These are phyloP conservation scores for Euura lappo DNA, from an alignment of 1,140 invertebrate genomes.

Conservation along the genomic window DNA sequence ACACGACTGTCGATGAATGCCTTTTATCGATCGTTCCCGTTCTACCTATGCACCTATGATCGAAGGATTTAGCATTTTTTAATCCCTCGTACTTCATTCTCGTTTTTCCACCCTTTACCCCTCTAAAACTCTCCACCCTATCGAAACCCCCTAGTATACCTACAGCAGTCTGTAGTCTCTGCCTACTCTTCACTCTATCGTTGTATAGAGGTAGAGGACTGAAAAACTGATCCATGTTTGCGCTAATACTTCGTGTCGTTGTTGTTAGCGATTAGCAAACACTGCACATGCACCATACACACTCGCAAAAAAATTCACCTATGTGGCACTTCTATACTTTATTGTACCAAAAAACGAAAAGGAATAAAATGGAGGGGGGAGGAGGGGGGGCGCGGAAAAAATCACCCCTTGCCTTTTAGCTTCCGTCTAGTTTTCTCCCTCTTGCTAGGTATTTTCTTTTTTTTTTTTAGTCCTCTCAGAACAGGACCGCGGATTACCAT, in stretches of 20 bases:
- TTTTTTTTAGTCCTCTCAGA: neutral
- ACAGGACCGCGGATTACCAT: neutral
- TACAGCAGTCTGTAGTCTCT: too few species aligned
- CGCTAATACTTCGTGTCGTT: constrained; percentile 30
- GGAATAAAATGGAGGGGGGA: neutral
- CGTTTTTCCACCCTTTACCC: neutral
- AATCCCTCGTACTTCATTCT: constrained; percentile 41
- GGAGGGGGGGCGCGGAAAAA: neutral
- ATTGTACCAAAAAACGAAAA: neutral
- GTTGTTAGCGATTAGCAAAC: constrained; percentile 50
- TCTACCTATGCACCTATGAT: constrained; percentile 45
- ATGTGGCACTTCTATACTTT: too few species aligned
- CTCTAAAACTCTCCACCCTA: too few species aligned
- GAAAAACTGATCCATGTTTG: too few species aligned
- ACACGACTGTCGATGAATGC: too few species aligned
- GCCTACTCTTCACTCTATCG: too few species aligned
- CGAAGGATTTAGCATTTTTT: constrained; percentile 60
- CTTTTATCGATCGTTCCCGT: too few species aligned
- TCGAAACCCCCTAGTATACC: too few species aligned
- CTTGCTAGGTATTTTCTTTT: constrained; percentile 4
- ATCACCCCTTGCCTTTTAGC: constrained; percentile 4
- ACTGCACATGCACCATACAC: constrained; percentile 19
- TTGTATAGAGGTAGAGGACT: too few species aligned
- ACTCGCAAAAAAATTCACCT: neutral
- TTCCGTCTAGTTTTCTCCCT: neutral